Conservation (phyloP, 1,140 invertebrate genomes). For the Popillia japonica region DNA sequence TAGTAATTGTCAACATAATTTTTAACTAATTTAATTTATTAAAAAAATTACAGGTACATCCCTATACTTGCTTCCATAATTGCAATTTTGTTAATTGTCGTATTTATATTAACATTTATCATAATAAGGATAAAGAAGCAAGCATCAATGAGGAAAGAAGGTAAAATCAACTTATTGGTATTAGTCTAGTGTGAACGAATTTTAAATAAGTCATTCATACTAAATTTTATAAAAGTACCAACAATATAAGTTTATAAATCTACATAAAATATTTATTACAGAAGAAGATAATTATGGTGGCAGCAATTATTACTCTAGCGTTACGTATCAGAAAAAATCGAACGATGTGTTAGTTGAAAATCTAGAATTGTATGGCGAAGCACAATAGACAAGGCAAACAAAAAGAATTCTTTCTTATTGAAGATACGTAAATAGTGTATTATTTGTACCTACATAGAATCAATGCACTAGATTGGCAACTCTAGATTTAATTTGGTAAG, state of each 20-base stretch:
- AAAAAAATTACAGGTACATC: neutral
- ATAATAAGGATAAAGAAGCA: neutral
- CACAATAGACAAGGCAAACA: no score
- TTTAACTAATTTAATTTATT: neutral
- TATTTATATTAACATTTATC: neutral
- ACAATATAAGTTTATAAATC: neutral
- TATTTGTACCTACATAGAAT: no score
- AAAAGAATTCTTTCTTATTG: no score
- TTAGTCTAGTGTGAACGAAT: no score
- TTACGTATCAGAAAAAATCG: neutral
- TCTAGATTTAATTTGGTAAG: no score
- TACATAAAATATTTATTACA: neutral
- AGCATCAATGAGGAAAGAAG: no score
- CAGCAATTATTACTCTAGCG: neutral
- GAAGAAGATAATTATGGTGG: neutral
- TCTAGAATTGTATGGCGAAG: neutral
- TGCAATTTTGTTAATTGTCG: neutral
- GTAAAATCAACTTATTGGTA: no score
- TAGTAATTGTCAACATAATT: no score
- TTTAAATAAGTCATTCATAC: no score
- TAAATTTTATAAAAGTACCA: no score
- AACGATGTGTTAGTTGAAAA: constrained; percentile 3
- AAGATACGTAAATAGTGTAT: no score
- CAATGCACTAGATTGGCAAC: no score
- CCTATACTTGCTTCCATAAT: neutral